These are phyloP conservation scores for Piscicola geometra DNA, from an alignment of 2,888 invertebrate genomes.

Conservation along the genomic window DNA sequence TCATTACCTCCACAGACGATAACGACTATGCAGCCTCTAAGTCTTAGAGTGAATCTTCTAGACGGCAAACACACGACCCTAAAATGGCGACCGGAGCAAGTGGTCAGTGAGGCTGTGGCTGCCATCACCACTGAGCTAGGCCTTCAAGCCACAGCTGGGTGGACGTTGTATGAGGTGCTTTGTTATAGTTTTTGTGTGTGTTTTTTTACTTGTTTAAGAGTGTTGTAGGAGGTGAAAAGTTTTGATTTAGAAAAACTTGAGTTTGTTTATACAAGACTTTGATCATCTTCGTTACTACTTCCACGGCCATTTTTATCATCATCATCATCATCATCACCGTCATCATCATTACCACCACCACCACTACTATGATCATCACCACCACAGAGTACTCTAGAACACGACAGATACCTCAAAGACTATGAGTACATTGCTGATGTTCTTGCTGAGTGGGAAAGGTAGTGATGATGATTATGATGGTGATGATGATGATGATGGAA, in stretches of 20 bases:
- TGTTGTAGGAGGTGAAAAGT: no score
- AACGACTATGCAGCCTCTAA: slow-evolving; percentile 64
- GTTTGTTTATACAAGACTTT: no score
- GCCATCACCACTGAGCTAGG: slow-evolving; percentile 80
- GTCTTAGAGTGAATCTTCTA: slow-evolving; percentile 85
- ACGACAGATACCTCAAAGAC: slow-evolving; percentile 82
- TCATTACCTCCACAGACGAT: slow-evolving; percentile 35
- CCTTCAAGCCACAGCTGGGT: slow-evolving; percentile 77
- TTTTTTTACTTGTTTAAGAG: no score
- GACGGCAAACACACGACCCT: slow-evolving; percentile 91
- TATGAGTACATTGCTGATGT: slow-evolving; percentile 89
- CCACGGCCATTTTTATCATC: no score
- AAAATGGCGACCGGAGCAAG: slow-evolving; percentile 88
- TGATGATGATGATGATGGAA: no score
- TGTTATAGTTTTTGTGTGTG: no score
- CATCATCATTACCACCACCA: no score
- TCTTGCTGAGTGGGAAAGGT: slow-evolving; percentile 86
- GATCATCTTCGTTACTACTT: no score
- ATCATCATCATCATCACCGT: no score
- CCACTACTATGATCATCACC: no score
- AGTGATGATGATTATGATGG: slow-evolving; percentile 44
- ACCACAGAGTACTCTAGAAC: slow-evolving; percentile 72
- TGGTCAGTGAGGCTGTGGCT: slow-evolving; percentile 81
- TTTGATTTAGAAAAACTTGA: no score
- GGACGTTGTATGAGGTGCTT: slow-evolving; percentile 74